Percentiles rank a stretch among this genome's conserved stretches.
Evolutionary conservation across 2,113 vertebrate species (phyloP).

Genomic region (Carassius auratus): DNA sequence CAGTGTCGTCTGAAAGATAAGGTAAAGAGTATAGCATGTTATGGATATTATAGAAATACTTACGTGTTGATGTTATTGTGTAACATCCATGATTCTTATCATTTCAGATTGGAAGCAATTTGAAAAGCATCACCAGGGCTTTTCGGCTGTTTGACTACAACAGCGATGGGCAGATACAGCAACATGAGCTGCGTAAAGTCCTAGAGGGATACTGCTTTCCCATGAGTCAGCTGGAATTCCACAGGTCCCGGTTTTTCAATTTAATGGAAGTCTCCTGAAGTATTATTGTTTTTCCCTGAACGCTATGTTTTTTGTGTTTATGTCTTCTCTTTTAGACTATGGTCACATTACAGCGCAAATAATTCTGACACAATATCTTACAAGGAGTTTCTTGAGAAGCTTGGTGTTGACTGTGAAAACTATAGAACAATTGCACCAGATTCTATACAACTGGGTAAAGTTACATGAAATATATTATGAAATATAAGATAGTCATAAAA

Average conservation of each 20-base stretch:
- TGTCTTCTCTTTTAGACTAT: constrained; percentile 63
- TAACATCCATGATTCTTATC: constrained; percentile 6
- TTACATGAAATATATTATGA: background rate
- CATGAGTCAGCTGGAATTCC: constrained; percentile 67
- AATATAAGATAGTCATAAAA: background rate
- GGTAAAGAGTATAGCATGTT: constrained; percentile 43
- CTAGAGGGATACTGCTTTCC: constrained; percentile 70
- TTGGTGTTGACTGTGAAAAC: constrained; percentile 63
- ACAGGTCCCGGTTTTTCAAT: constrained; percentile 54
- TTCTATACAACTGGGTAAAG: constrained; percentile 55
- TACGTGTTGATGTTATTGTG: background rate
- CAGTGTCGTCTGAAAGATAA: constrained; percentile 69
- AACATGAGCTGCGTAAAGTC: constrained; percentile 58
- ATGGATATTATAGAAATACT: background rate
- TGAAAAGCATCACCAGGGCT: constrained; percentile 67
- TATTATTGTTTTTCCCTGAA: background rate
- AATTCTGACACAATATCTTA: constrained; percentile 22
- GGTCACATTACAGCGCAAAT: constrained; percentile 63
- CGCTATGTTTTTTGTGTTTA: background rate
- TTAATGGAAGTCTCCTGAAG: background rate
- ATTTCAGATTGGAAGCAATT: constrained; percentile 68
- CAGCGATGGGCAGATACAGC: constrained; percentile 60
- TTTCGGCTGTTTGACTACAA: constrained; percentile 72
- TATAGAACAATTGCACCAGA: constrained; percentile 53
- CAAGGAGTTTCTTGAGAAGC: constrained; percentile 69